Percentiles rank a stretch among this genome's conserved stretches.
Conservation (phyloP, 2,888 invertebrate species). For the Iselma pallidipennis region DNA sequence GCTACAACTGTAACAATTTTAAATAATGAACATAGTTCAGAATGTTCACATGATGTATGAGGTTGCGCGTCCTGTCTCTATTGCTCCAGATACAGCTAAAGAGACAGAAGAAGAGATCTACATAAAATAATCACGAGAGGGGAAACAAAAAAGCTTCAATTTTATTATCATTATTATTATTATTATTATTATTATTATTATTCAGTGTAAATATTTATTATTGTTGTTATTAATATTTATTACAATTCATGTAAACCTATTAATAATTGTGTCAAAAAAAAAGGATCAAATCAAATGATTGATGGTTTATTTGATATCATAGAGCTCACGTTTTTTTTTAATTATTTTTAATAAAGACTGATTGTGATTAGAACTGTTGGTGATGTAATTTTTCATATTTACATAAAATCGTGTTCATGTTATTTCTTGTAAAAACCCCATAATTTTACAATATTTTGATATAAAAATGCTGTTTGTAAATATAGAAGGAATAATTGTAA, state of each 20-base stretch:
- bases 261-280: not conserved
- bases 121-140: not conserved
- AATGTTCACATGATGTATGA: conserved; percentile 51
- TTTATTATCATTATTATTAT: not conserved
- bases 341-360: not conserved
- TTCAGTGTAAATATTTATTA: not conserved
- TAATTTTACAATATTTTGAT: not conserved
- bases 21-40: conserved; percentile 48
- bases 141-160: not conserved
- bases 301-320: no score
- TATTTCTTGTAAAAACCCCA: not conserved
- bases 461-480: no score
- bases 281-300: no score
- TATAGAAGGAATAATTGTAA: not conserved
- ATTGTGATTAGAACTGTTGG: not conserved
- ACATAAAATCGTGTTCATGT: no score
- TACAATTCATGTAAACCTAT: not conserved
- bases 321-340: no score
- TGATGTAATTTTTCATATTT: not conserved
- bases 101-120: not conserved
- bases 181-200: not conserved
- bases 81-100: conserved; percentile 42
- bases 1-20: conserved; percentile 49
- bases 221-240: not conserved
- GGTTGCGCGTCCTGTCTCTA: conserved; percentile 47